Percentiles rank a stretch among this genome's conserved stretches.
phyloP scores from a whole-genome alignment of 1,140 invertebrate species.

The Megalonaias nervosa region DNA sequence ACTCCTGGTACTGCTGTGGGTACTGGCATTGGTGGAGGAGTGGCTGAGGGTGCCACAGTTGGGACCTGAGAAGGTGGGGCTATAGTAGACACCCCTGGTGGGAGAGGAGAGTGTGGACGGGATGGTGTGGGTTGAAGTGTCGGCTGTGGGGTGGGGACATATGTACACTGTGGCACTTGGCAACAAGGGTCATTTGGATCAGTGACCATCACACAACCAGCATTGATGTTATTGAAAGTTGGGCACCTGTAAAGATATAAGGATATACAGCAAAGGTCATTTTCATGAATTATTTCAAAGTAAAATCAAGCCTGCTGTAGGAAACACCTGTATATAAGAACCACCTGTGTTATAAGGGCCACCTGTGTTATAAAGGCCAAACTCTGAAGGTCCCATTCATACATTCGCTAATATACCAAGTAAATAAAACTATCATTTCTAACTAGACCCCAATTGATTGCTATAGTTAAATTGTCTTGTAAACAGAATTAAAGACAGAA shows the following conservation, averaged over 20 bases:
- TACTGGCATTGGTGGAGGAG: slow-evolving; percentile 16
- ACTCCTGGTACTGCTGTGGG: slow-evolving; percentile 31
- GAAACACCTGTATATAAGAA: too few species aligned
- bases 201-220: slow-evolving; percentile 50
- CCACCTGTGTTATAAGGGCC: too few species aligned
- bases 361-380: too few species aligned
- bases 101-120: slow-evolving; percentile 9
- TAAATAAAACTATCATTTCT: too few species aligned
- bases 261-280: not conserved
- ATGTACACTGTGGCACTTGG: slow-evolving; percentile 49
- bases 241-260: slow-evolving; percentile 42
- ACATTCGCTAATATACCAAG: too few species aligned
- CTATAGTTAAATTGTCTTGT: too few species aligned
- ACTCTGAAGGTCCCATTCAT: too few species aligned
- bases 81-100: slow-evolving; percentile 5
- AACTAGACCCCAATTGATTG: too few species aligned
- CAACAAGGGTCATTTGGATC: slow-evolving; percentile 56
- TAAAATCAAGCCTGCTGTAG: too few species aligned
- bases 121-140: slow-evolving; percentile 16
- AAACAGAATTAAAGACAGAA: too few species aligned
- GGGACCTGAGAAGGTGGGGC: slow-evolving; percentile 21
- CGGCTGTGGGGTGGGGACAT: slow-evolving; percentile 42
- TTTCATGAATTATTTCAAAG: not conserved
- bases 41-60: slow-evolving; percentile 3
- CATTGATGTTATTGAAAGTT: slow-evolving; percentile 36